These are phyloP conservation scores for Tetraneura akinire DNA, from an alignment of 1,140 invertebrate species.

Conservation along the genomic window DNA sequence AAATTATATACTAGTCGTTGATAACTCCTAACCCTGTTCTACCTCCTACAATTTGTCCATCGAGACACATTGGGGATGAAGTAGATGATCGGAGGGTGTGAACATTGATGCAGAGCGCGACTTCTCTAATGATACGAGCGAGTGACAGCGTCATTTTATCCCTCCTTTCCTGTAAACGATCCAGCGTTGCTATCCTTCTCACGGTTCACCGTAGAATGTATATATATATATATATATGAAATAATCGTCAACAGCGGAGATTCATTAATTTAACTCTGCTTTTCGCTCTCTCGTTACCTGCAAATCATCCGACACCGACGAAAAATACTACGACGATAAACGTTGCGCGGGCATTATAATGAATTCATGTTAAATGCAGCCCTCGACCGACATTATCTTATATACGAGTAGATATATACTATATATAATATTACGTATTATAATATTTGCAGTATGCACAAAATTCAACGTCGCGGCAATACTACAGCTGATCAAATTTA, in stretches of 20 bases:
- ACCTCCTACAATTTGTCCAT: background rate
- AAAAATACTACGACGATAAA: background rate
- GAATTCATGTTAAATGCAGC: slow-evolving; percentile 26
- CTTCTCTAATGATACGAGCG: slow-evolving; percentile 46
- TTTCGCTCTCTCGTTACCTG: too few relatives aligned
- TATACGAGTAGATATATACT: too few relatives aligned
- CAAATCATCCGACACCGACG: background rate
- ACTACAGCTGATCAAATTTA: too few relatives aligned
- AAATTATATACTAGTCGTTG: too few relatives aligned
- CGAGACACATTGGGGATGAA: background rate
- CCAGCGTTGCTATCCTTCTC: background rate
- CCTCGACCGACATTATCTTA: background rate
- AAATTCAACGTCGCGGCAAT: too few relatives aligned
- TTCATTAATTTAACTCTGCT: slow-evolving; percentile 40
- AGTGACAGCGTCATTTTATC: slow-evolving; percentile 47
- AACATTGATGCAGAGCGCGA: background rate
- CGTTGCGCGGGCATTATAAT: background rate
- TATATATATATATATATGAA: too few relatives aligned
- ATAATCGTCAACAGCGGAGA: background rate
- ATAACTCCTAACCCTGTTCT: background rate
- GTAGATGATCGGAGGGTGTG: background rate
- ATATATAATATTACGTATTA: too few relatives aligned
- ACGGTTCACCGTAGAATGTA: too few relatives aligned
- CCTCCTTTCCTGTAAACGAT: background rate
- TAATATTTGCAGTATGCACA: too few relatives aligned